Evolutionary conservation across 2,113 vertebrate genomes (phyloP), one percentile per base, ranked within the genome.

Genomic region (Megaptera novaeangliae): DNA sequence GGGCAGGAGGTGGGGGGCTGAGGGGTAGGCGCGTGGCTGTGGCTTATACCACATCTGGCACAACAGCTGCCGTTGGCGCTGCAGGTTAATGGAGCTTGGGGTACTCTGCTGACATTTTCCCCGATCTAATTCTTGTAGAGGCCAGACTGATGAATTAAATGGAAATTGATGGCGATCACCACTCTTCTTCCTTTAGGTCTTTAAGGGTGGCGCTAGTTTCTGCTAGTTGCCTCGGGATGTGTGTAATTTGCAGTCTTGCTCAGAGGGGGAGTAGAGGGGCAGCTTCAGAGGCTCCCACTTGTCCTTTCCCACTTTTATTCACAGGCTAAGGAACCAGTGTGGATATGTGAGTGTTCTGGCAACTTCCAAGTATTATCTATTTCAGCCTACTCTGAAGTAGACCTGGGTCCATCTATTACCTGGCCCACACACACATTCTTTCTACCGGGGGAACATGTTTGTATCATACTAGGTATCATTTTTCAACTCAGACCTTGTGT

Each of bases 1-100:
- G 0, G 4, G 44, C 11, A 44, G 44, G 15, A 29, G 14, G 1
- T 34, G 2, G 29, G 29, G 5, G 74, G 6, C 6, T 39, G 10
- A 52, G 49, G 55, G 55, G 18, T 57, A 57, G 55, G 55, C 17
- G 18, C 6, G 6, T 3, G 8, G 20, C 46, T 25, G 71, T 44
- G 78, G 64, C 31, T 74, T 9, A 0, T 13, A 27, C 17, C 25
- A 11, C 13, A 41, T 68, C 34, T 8, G 27, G 49, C 74, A 44
- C 29, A 68, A 10, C 0, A 34, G 20, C 74, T 87, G 34, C 34
- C 61, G 0, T 31, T 41, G 36, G 21, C 21, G 13, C 72, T 52
- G n/a, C 44, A 39, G 31, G 27, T 6, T 57, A 34, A 7, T 23
- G 46, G 44, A 41, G 1, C 49, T 39, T 63, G 3, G 36, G 34